A percentile compares a stretch with the other conserved stretches of the same genome.
These are phyloP conservation scores for Caprella mutica DNA, from an alignment of 2,888 invertebrate genomes.

Conservation along the genomic window DNA sequence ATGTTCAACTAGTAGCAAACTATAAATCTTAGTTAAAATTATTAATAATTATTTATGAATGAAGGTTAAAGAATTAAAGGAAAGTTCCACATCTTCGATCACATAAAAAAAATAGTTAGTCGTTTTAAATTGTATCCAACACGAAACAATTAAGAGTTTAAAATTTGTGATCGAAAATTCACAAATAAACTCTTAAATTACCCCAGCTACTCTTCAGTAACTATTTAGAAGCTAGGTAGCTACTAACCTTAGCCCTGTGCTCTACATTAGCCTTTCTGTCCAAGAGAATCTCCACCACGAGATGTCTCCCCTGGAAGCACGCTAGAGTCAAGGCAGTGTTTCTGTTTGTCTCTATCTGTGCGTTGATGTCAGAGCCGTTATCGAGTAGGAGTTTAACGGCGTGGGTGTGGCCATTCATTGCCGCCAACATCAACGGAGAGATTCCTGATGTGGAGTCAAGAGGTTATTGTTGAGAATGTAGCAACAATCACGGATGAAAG, in stretches of 20 bases:
- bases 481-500: no score
- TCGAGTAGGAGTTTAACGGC: constrained; percentile 64
- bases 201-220: background rate
- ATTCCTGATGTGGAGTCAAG: no score
- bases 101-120: no score
- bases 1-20: background rate
- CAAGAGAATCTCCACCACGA: constrained; percentile 89
- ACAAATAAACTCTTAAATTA: background rate
- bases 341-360: constrained; percentile 97
- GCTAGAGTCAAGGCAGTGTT: constrained; percentile 97
- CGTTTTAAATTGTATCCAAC: no score
- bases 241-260: constrained; percentile 78
- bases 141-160: background rate
- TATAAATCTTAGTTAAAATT: background rate
- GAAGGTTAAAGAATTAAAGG: no score
- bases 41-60: no score
- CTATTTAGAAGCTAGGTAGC: background rate
- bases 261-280: constrained; percentile 97
- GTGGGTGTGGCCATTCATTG: constrained; percentile 90
- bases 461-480: no score
- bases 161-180: background rate
- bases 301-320: constrained; percentile 97
- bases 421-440: constrained; percentile 95
- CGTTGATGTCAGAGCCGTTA: constrained; percentile 98
- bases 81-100: no score